Percentiles rank a stretch among this genome's conserved stretches.
These are phyloP conservation scores for Galaxea fascicularis DNA, from an alignment of 92 coral and sea anemone species.

Conservation along the genomic window DNA sequence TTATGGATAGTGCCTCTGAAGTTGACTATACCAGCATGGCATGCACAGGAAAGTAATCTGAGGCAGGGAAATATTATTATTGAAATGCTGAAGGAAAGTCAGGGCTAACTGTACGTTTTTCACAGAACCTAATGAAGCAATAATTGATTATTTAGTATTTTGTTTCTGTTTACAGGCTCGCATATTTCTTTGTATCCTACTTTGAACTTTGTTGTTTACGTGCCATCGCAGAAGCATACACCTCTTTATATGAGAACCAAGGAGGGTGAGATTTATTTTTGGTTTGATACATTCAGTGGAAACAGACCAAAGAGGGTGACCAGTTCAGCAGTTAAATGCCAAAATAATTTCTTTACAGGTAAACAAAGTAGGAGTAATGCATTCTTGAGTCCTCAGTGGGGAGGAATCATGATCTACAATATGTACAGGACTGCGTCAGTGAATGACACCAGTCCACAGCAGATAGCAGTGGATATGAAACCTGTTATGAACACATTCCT, in stretches of 20 bases:
- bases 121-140: background rate
- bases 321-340: background rate
- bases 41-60: no score
- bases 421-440: slow-evolving; percentile 44
- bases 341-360: slow-evolving; percentile 54
- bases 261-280: slow-evolving; percentile 67
- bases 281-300: no score
- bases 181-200: slow-evolving; percentile 94
- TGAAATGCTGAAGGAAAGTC: no score
- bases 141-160: no score
- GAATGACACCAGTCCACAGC: slow-evolving; percentile 55
- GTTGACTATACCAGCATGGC: no score
- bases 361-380: slow-evolving; percentile 79
- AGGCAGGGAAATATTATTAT: no score
- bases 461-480: slow-evolving; percentile 73
- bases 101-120: no score
- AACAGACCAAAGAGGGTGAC: background rate
- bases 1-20: no score
- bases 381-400: slow-evolving; percentile 98
- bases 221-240: slow-evolving; percentile 80
- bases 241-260: slow-evolving; percentile 80
- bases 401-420: slow-evolving; percentile 90
- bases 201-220: slow-evolving; percentile 90
- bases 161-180: slow-evolving; percentile 76
- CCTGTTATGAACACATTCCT: slow-evolving; percentile 76